Evolutionary conservation across 2,888 invertebrate genomes (phyloP).

Genomic region (Sepiola atlantica): DNA sequence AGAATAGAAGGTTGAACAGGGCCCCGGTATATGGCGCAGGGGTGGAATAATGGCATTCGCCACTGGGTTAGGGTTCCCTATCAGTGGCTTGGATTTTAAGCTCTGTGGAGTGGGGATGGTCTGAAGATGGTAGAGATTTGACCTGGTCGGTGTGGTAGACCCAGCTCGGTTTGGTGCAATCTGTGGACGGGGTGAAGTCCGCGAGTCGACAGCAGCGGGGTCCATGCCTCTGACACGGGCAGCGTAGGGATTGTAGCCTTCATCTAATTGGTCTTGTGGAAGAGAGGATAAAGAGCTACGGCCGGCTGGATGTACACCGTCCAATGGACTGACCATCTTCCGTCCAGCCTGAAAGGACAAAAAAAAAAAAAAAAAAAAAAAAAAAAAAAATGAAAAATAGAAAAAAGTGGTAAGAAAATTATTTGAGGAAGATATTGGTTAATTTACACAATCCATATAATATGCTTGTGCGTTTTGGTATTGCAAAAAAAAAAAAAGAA

Average conservation of each 20-base stretch:
- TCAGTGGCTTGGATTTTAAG: constrained; percentile 35
- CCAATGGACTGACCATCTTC: neutral
- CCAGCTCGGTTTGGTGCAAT: constrained; percentile 55
- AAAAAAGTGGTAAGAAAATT: neutral
- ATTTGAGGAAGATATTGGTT: too few relatives aligned
- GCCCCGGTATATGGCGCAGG: constrained; percentile 34
- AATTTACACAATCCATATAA: too few relatives aligned
- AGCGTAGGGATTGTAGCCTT: constrained; percentile 62
- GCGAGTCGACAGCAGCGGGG: constrained; percentile 53
- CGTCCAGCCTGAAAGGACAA: constrained; percentile 39
- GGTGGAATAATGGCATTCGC: constrained; percentile 33
- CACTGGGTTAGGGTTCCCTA: neutral
- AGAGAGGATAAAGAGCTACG: constrained; percentile 53
- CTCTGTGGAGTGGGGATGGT: constrained; percentile 37
- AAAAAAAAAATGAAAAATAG: too few relatives aligned
- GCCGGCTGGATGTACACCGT: neutral
- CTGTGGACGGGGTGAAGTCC: constrained; percentile 55
- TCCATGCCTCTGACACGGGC: constrained; percentile 52
- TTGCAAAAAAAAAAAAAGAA: too few relatives aligned
- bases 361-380: neutral
- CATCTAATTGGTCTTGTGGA: constrained; percentile 57
- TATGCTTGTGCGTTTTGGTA: too few relatives aligned
- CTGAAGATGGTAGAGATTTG: constrained; percentile 40
- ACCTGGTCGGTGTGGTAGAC: constrained; percentile 61
- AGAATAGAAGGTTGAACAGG: constrained; percentile 44